Evolutionary conservation across 2,888 invertebrate species (phyloP).

Genomic region (Watsonalla binaria): DNA sequence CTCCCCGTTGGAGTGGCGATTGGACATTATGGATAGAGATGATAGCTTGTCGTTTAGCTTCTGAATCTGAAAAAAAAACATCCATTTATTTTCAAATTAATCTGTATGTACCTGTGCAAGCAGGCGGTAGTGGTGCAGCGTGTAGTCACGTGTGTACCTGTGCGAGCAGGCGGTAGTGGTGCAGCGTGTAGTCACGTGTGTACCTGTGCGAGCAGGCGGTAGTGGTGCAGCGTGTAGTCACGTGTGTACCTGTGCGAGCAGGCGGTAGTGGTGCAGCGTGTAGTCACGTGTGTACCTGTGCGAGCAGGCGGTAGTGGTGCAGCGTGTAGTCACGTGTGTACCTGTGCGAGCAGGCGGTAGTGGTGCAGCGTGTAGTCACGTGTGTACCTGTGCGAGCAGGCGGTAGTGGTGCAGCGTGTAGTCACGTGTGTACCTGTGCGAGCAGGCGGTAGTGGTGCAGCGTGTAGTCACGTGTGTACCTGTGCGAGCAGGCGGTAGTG

Average conservation of each 20-base stretch:
- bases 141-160: slow-evolving; percentile 4
- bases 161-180: neutral
- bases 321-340: slow-evolving; percentile 7
- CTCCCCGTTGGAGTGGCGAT: slow-evolving; percentile 42
- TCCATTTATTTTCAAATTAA: neutral
- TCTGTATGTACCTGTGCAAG: slow-evolving; percentile 6
- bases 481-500: slow-evolving; percentile 2
- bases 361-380: neutral
- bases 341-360: slow-evolving; percentile 3
- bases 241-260: slow-evolving; percentile 6
- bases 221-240: neutral
- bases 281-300: slow-evolving; percentile 5
- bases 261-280: slow-evolving; percentile 1
- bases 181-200: slow-evolving; percentile 1
- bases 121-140: slow-evolving; percentile 2
- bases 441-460: slow-evolving; percentile 2
- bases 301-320: slow-evolving; percentile 1
- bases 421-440: slow-evolving; percentile 4
- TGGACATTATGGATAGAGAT: slow-evolving; percentile 50
- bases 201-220: slow-evolving; percentile 4
- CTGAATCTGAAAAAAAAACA: slow-evolving; percentile 44
- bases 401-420: slow-evolving; percentile 1
- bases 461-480: slow-evolving; percentile 2
- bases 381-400: slow-evolving; percentile 6
- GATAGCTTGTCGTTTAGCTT: slow-evolving; percentile 54